Percentiles rank a stretch among this genome's conserved stretches.
phyloP scores from a whole-genome alignment of 1,140 invertebrate genomes.

The Sycophaga agraensis region DNA sequence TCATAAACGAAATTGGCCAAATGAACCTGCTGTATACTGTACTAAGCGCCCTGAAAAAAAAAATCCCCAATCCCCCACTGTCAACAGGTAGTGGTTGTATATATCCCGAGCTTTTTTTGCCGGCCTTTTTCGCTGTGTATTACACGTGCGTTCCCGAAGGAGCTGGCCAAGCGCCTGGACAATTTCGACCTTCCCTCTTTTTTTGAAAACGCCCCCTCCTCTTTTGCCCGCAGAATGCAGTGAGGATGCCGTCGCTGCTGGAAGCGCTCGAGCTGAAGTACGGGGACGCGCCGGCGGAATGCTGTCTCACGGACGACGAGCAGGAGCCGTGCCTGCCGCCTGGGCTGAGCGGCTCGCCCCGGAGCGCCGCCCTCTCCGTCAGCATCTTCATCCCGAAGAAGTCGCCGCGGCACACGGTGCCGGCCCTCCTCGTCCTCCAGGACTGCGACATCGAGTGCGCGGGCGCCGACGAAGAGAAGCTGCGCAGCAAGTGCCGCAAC shows the following conservation, averaged over 20 bases:
- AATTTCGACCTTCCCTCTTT: too few species aligned
- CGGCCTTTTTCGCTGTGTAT: too few species aligned
- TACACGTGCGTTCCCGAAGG: too few species aligned
- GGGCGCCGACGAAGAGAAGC: conserved; percentile 72
- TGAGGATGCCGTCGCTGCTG: conserved; percentile 77
- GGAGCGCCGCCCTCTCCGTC: conserved; percentile 65
- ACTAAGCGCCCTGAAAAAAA: too few species aligned
- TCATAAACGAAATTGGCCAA: too few species aligned
- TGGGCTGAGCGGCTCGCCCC: conserved; percentile 56
- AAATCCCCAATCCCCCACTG: too few species aligned
- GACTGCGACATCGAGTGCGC: conserved; percentile 85
- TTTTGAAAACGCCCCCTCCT: too few species aligned
- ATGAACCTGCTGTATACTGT: too few species aligned
- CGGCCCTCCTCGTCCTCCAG: conserved; percentile 83
- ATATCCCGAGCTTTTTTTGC: too few species aligned
- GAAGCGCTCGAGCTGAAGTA: conserved; percentile 86
- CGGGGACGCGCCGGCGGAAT: conserved; percentile 63
- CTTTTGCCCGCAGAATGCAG: conserved; percentile 50
- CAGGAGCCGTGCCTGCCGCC: conserved; percentile 30
- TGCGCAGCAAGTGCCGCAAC: conserved; percentile 78
- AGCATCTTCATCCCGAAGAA: conserved; percentile 82
- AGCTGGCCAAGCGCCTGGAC: too few species aligned
- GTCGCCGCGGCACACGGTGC: conserved; percentile 74
- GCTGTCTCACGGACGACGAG: conserved; percentile 58
- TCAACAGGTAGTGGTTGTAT: too few species aligned